Evolutionary conservation across 1,140 invertebrate species (phyloP).

Genomic region (Aphidius ervi): DNA sequence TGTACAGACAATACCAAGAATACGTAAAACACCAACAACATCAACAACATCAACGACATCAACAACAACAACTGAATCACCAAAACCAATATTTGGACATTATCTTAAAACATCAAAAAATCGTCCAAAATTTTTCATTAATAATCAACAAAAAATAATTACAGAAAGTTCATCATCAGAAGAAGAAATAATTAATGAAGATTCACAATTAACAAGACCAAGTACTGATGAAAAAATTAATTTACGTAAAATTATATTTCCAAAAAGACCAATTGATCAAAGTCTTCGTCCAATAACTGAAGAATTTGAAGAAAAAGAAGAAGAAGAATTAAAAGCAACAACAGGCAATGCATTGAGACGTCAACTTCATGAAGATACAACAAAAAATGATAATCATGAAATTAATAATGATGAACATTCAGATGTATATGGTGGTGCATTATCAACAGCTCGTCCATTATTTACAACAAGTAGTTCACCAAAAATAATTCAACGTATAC

Average conservation of each 20-base stretch:
- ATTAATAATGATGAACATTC: conserved; percentile 56
- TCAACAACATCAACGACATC: conserved; percentile 32
- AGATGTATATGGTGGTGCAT: conserved; percentile 62
- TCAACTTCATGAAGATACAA: conserved; percentile 54
- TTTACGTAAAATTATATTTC: conserved; percentile 45
- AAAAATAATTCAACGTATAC: conserved; percentile 40
- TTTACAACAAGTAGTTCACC: conserved; percentile 61
- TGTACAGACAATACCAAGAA: conserved; percentile 60
- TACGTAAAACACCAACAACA: conserved; percentile 45
- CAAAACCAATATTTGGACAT: conserved; percentile 34
- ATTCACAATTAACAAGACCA: conserved; percentile 46
- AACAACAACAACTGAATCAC: conserved; percentile 36
- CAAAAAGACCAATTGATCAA: conserved; percentile 48
- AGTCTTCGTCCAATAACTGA: conserved; percentile 42
- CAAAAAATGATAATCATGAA: conserved; percentile 38
- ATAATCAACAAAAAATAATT: conserved; percentile 39
- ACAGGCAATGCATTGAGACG: conserved; percentile 56
- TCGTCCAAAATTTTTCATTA: conserved; percentile 43
- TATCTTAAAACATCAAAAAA: conserved; percentile 37
- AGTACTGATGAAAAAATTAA: conserved; percentile 37
- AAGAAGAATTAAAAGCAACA: conserved; percentile 39
- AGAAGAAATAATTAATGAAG: conserved; percentile 37
- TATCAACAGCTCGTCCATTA: conserved; percentile 60
- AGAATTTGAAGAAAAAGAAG: conserved; percentile 39
- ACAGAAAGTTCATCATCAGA: conserved; percentile 23